Evolutionary conservation across 2,113 vertebrate genomes (phyloP).

Genomic region (Eonycteris spelaea): DNA sequence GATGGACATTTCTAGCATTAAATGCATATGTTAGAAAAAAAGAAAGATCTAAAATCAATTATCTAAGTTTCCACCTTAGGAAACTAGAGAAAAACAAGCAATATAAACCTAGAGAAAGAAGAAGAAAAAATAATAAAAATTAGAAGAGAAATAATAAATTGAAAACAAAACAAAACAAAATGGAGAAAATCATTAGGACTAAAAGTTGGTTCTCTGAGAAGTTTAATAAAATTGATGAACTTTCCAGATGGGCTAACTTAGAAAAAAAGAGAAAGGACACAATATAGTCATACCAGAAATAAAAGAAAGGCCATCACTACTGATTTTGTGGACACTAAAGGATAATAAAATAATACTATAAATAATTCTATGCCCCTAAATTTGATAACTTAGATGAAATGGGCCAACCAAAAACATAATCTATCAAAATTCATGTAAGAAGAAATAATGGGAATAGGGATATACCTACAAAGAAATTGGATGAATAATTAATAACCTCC

Average conservation of each 20-base stretch:
- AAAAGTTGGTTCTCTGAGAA: neutral
- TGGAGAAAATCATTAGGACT: neutral
- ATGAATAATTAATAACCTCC: neutral
- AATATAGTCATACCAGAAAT: neutral
- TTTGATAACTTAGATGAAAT: neutral
- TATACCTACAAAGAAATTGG: neutral
- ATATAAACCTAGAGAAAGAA: neutral
- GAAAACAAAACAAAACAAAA: neutral
- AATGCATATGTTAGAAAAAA: neutral
- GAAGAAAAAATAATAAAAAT: neutral
- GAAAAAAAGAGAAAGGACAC: neutral
- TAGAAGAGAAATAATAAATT: neutral
- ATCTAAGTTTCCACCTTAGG: neutral
- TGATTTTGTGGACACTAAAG: neutral
- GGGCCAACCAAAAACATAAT: neutral
- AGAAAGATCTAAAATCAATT: neutral
- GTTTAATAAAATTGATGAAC: neutral
- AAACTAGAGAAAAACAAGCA: neutral
- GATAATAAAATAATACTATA: neutral
- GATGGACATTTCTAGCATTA: neutral
- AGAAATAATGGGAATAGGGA: neutral
- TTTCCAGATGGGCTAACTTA: neutral
- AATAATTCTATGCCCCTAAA: neutral
- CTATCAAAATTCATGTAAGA: neutral
- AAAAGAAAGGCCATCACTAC: neutral